phyloP scores from a whole-genome alignment of 2,797 vertebrate genomes.

The Uromys caudimaculatus region DNA sequence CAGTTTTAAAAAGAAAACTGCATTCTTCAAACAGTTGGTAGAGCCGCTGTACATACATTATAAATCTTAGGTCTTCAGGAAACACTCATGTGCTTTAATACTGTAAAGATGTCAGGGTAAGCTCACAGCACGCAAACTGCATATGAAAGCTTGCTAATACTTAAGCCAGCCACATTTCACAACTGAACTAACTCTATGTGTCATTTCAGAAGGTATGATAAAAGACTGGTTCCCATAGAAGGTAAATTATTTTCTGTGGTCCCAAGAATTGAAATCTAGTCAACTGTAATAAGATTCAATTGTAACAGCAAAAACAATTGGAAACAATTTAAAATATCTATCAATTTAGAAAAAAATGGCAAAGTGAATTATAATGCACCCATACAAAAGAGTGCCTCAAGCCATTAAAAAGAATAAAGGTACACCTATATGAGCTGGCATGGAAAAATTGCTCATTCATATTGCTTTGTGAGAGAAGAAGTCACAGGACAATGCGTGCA shows the following conservation, averaged over 20 bases:
- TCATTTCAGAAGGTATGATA: constrained; percentile 60
- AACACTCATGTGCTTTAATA: constrained; percentile 5
- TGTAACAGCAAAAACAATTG: constrained; percentile 71
- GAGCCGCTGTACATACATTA: neutral
- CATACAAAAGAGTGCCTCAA: constrained; percentile 56
- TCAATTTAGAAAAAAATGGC: constrained; percentile 64
- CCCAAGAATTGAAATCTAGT: constrained; percentile 66
- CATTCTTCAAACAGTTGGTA: neutral
- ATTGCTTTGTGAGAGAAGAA: constrained; percentile 51
- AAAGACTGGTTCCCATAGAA: constrained; percentile 51
- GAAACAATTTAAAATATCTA: constrained; percentile 72
- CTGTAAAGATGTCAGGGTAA: constrained; percentile 38
- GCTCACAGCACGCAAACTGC: neutral
- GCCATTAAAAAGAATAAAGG: constrained; percentile 71
- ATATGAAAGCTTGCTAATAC: constrained; percentile 28
- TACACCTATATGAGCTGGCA: neutral
- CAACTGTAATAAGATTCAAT: constrained; percentile 66
- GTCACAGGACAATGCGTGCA: neutral
- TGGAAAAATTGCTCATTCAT: neutral
- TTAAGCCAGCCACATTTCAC: constrained; percentile 48
- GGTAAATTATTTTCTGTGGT: constrained; percentile 67
- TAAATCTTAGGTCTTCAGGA: neutral
- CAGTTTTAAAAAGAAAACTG: neutral
- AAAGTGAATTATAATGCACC: constrained; percentile 51
- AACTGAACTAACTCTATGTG: constrained; percentile 25